Percentiles rank a stretch among this genome's conserved stretches.
Conservation (phyloP, 2,888 invertebrate genomes). For the Hyles lineata region DNA sequence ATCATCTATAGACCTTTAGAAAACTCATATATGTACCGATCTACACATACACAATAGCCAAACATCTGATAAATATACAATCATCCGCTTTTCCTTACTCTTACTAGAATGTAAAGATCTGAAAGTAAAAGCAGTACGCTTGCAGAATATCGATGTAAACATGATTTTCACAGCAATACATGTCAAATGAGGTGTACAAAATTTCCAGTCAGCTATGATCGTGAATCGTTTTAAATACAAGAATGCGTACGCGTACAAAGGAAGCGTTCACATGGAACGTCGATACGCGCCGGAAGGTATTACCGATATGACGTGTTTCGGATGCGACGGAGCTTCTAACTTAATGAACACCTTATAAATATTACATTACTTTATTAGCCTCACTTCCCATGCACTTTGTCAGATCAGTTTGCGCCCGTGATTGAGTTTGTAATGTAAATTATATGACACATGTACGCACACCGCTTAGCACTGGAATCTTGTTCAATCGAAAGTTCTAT, state of each 20-base stretch:
- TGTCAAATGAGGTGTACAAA: conserved; percentile 41
- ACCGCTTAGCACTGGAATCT: too few relatives aligned
- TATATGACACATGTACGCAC: too few relatives aligned
- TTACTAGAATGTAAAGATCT: background rate
- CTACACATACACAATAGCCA: too few relatives aligned
- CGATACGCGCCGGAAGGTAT: conserved; percentile 48
- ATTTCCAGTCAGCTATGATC: conserved; percentile 45
- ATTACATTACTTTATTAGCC: conserved; percentile 24
- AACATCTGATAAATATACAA: background rate
- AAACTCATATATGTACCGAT: too few relatives aligned
- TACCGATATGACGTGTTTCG: conserved; percentile 47
- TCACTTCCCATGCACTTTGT: conserved; percentile 27
- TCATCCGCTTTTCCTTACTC: background rate
- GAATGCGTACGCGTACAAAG: conserved; percentile 43
- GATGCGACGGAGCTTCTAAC: conserved; percentile 37
- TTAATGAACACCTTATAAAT: conserved; percentile 17
- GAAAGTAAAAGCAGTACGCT: background rate
- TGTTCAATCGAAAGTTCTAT: too few relatives aligned
- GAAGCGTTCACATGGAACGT: conserved; percentile 43
- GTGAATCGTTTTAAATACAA: conserved; percentile 40
- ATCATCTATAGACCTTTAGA: too few relatives aligned
- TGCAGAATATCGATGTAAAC: background rate
- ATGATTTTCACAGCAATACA: conserved; percentile 6
- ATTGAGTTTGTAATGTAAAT: background rate
- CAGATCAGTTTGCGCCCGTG: background rate